Evolutionary conservation across 2,113 vertebrate genomes (phyloP).

Genomic region (Oreochromis aureus): DNA sequence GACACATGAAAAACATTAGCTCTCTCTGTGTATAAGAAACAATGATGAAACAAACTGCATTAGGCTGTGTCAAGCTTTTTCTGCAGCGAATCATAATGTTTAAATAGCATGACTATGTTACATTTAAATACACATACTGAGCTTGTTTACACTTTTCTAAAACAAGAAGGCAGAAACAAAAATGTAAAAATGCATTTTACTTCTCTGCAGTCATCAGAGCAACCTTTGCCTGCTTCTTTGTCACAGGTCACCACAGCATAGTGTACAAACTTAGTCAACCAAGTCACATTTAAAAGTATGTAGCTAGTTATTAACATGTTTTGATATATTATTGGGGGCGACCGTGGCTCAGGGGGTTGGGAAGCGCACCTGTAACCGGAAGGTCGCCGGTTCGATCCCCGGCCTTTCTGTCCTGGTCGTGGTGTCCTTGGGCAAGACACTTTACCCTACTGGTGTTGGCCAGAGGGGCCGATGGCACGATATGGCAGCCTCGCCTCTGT

Average conservation of each 20-base stretch:
- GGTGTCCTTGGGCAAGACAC: too few relatives aligned
- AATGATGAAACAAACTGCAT: neutral
- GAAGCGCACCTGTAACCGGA: too few relatives aligned
- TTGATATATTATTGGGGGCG: too few relatives aligned
- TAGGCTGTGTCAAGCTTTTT: neutral
- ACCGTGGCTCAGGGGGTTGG: too few relatives aligned
- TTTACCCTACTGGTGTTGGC: too few relatives aligned
- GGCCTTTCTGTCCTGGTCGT: too few relatives aligned
- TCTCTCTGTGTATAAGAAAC: neutral
- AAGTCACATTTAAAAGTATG: neutral
- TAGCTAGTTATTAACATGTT: neutral
- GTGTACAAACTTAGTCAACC: neutral
- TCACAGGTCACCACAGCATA: neutral
- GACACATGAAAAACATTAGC: neutral
- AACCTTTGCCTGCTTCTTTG: neutral
- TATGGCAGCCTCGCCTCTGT: too few relatives aligned
- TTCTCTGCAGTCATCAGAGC: rapidly evolving
- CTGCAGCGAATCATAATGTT: neutral
- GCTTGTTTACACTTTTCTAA: neutral
- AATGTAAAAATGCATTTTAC: neutral
- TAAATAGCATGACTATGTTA: neutral
- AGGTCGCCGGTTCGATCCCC: too few relatives aligned
- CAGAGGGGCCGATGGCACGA: too few relatives aligned
- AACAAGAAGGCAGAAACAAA: neutral
- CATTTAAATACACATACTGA: neutral